A percentile compares a stretch with the other conserved stretches of the same genome.
Evolutionary conservation across 35 echinoderm and acorn worm species (phyloP).

Genomic region (Holothuria glaberrima): DNA sequence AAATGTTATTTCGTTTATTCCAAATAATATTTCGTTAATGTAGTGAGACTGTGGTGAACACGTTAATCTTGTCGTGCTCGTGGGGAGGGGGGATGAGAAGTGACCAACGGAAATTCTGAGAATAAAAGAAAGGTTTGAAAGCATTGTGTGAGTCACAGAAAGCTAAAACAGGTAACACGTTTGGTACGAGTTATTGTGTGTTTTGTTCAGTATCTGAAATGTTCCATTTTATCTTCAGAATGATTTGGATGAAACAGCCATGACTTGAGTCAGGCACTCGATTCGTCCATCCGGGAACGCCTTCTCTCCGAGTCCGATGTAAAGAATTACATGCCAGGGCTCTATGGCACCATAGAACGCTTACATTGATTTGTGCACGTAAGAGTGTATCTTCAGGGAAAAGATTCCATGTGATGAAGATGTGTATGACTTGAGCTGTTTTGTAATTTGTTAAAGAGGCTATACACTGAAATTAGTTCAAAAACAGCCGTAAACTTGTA

Average conservation of each 20-base stretch:
- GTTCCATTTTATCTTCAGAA: constrained; percentile 17
- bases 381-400: constrained; percentile 49
- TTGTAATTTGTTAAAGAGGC: too few relatives aligned
- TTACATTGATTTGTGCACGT: constrained; percentile 17
- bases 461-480: too few relatives aligned
- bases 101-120: too few relatives aligned
- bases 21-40: too few relatives aligned
- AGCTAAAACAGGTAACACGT: too few relatives aligned
- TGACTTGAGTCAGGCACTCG: constrained; percentile 45
- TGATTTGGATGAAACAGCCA: constrained; percentile 51
- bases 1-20: too few relatives aligned
- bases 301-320: constrained; percentile 34
- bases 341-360: constrained; percentile 46
- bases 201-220: neutral
- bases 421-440: constrained; percentile 68
- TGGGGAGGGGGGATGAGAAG: too few relatives aligned
- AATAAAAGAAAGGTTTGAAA: too few relatives aligned
- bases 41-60: too few relatives aligned
- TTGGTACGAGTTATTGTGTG: neutral
- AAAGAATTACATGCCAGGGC: constrained; percentile 50
- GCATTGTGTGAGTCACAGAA: too few relatives aligned
- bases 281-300: constrained; percentile 56
- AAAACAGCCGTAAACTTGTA: too few relatives aligned
- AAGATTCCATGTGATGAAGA: constrained; percentile 58
- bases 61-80: too few relatives aligned